These are phyloP conservation scores for Blennius ocellaris DNA, from an alignment of 2,113 vertebrate species.

Conservation along the genomic window DNA sequence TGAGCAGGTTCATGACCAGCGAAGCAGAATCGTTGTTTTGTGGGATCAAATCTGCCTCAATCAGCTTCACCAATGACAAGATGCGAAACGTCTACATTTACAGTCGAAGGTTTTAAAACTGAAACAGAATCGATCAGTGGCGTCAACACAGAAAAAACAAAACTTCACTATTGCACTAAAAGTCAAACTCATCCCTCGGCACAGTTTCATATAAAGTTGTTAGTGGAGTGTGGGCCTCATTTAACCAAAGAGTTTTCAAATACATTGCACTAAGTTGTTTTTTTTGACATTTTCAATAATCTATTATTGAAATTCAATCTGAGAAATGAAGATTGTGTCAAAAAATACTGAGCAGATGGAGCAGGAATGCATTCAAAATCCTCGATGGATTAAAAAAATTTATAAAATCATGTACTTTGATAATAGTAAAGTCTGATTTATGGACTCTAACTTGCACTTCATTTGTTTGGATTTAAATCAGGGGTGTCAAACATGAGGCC, in stretches of 20 bases:
- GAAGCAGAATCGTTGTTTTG: no score
- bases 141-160: slow-evolving; percentile 1
- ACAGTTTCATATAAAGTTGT: not conserved
- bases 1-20: no score
- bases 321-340: not conserved
- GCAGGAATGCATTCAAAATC: not conserved
- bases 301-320: no score
- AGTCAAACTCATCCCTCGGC: slow-evolving; percentile 35
- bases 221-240: not conserved
- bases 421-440: no score
- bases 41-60: no score
- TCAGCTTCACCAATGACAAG: no score
- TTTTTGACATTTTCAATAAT: no score
- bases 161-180: slow-evolving; percentile 63
- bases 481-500: no score
- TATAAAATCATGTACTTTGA: not conserved
- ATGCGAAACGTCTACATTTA: not conserved
- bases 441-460: no score
- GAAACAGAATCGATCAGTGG: not conserved
- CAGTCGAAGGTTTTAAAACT: not conserved
- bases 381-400: not conserved
- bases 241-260: not conserved
- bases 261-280: not conserved
- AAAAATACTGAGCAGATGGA: not conserved
- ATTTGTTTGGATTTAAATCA: no score